These are phyloP conservation scores for Capromys pilorides DNA, from an alignment of 2,797 vertebrate species.

Conservation along the genomic window DNA sequence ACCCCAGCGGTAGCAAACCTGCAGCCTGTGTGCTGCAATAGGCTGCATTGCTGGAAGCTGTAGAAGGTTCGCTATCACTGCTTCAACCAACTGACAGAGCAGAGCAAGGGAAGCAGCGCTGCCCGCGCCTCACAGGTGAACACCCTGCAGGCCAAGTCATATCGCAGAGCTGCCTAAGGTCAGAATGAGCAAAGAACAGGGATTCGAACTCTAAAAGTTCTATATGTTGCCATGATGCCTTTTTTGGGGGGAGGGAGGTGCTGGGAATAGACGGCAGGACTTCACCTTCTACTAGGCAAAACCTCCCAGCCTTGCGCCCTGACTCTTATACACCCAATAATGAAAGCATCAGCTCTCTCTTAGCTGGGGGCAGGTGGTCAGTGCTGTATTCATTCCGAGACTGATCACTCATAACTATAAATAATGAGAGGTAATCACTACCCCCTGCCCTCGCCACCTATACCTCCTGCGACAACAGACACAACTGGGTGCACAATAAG, in stretches of 20 bases:
- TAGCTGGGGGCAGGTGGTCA: background rate
- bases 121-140: too few relatives aligned
- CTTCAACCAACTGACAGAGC: background rate
- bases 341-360: background rate
- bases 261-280: background rate
- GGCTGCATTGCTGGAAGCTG: background rate
- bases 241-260: background rate
- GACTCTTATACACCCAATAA: background rate
- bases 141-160: too few relatives aligned
- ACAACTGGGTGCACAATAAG: conserved; percentile 21
- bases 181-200: background rate
- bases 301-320: background rate
- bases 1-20: background rate
- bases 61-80: background rate
- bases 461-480: background rate
- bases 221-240: rapidly evolving
- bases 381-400: background rate
- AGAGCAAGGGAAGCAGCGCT: background rate
- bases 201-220: background rate
- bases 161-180: background rate
- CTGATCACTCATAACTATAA: background rate
- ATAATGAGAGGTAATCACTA: background rate
- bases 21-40: background rate
- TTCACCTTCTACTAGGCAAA: background rate
- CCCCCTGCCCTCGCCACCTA: background rate